Conservation (phyloP, 2,113 vertebrate genomes). For the Carassius auratus region DNA sequence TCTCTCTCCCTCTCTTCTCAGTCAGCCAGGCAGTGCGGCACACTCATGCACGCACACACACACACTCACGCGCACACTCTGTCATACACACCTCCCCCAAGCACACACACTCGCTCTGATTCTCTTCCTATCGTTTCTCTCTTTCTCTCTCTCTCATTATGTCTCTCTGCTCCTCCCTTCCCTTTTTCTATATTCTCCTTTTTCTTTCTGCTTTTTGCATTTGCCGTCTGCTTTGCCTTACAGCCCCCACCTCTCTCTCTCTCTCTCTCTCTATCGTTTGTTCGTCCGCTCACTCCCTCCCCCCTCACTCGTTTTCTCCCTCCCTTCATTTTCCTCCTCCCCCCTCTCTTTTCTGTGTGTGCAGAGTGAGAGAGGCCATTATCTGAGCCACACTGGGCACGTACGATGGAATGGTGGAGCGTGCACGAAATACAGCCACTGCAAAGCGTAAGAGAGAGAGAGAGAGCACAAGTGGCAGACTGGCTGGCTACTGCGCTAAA, state of each 20-base stretch:
- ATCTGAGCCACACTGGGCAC: constrained; percentile 81
- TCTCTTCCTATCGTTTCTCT: constrained; percentile 65
- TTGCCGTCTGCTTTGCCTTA: constrained; percentile 72
- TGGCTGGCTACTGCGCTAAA: constrained; percentile 16
- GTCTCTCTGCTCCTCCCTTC: constrained; percentile 76
- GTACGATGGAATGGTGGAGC: constrained; percentile 83
- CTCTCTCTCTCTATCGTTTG: constrained; percentile 55
- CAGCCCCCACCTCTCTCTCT: constrained; percentile 67
- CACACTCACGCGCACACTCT: constrained; percentile 51
- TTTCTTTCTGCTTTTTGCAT: constrained; percentile 69
- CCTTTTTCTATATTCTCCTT: constrained; percentile 78
- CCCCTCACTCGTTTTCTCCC: constrained; percentile 66
- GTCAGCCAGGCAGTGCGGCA: constrained; percentile 65
- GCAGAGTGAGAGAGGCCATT: constrained; percentile 82
- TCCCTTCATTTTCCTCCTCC: constrained; percentile 66
- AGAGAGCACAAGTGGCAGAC: constrained; percentile 44
- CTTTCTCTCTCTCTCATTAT: constrained; percentile 74
- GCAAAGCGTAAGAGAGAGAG: constrained; percentile 59
- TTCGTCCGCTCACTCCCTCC: constrained; percentile 51
- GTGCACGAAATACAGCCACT: constrained; percentile 60
- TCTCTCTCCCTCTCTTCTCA: constrained; percentile 54
- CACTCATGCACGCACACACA: constrained; percentile 58
- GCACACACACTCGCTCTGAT: constrained; percentile 65
- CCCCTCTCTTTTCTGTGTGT: constrained; percentile 73
- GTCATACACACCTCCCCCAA: constrained; percentile 69